phyloP scores from a whole-genome alignment of 2,888 invertebrate species.

The Nomada lathburiana region DNA sequence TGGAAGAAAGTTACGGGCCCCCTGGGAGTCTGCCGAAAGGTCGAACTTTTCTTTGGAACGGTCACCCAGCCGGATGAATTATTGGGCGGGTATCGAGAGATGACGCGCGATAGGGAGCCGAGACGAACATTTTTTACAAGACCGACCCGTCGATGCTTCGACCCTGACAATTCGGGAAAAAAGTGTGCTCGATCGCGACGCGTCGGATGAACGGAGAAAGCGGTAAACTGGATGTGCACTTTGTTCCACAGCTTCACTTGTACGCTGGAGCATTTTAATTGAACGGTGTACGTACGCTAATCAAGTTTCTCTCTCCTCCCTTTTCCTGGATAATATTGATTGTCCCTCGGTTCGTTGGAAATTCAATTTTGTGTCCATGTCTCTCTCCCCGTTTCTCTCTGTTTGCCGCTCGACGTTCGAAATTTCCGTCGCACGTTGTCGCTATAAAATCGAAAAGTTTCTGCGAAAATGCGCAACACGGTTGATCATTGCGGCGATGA shows the following conservation, averaged over 20 bases:
- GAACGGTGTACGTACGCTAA: conserved; percentile 72
- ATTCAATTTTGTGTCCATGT: conserved; percentile 62
- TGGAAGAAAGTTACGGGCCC: conserved; percentile 20
- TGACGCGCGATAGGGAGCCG: conserved; percentile 19
- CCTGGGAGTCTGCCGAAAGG: conserved; percentile 21
- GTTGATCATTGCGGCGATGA: neutral
- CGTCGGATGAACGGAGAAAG: neutral
- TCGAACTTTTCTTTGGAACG: conserved; percentile 42
- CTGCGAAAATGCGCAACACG: neutral
- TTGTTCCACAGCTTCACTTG: conserved; percentile 50
- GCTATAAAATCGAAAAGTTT: conserved; percentile 12
- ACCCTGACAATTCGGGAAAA: neutral
- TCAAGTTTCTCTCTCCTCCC: conserved; percentile 67
- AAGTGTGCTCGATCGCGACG: neutral
- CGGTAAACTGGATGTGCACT: conserved; percentile 60
- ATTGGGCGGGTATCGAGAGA: conserved; percentile 20
- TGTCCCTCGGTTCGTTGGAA: conserved; percentile 69
- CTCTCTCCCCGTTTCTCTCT: conserved; percentile 2
- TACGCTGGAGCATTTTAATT: conserved; percentile 68
- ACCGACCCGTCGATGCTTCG: neutral
- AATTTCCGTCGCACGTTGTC: conserved; percentile 16
- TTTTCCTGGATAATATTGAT: conserved; percentile 71
- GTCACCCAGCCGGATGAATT: conserved; percentile 21
- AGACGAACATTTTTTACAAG: conserved; percentile 32
- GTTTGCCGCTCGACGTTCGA: neutral